Conservation (phyloP, 2,113 vertebrate genomes). For the Poecilia latipinna region DNA sequence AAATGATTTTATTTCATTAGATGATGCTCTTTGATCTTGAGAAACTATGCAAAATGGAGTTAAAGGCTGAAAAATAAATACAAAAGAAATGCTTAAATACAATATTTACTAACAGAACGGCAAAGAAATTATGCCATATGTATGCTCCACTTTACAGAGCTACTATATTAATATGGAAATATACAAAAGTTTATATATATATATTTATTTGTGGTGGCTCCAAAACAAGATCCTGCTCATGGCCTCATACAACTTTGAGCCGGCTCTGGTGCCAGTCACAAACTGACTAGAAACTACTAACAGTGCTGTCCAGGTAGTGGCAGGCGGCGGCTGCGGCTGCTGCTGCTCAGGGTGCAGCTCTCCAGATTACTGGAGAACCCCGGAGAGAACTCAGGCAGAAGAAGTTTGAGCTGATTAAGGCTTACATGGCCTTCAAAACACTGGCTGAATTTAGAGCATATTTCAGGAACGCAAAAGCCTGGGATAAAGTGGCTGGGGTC, state of each 20-base stretch:
- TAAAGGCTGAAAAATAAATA: no score
- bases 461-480: constrained; percentile 52
- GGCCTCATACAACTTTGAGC: no score
- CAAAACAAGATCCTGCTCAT: not conserved
- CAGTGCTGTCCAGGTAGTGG: not conserved
- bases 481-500: constrained; percentile 29
- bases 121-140: no score
- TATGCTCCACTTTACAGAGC: no score
- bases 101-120: no score
- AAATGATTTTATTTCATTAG: no score
- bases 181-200: no score
- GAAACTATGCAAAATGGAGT: no score
- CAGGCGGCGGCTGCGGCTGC: no score
- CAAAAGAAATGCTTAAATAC: no score
- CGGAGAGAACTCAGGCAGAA: constrained; percentile 50
- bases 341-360: constrained; percentile 36
- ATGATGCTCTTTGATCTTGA: no score
- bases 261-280: not conserved
- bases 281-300: not conserved
- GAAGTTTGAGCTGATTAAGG: constrained; percentile 70
- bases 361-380: constrained; percentile 49
- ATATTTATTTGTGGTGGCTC: not conserved
- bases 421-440: constrained; percentile 45
- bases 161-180: no score
- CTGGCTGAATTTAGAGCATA: constrained; percentile 49